Base-by-base conservation (phyloP, 2,113 vertebrate genomes). In the Athene cunicularia region DNA sequence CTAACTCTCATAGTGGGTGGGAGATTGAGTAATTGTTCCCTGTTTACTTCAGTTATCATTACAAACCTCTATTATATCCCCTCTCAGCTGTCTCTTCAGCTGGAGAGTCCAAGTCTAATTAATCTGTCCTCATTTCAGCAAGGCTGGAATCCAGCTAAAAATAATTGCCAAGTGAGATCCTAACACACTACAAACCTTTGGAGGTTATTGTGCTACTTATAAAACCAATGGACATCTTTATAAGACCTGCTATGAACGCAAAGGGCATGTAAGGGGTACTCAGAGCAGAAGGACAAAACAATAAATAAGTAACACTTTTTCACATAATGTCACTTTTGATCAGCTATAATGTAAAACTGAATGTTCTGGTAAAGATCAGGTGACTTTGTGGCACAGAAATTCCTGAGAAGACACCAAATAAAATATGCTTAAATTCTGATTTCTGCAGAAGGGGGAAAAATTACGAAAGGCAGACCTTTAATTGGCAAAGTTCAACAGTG, bases 41-140 rank as follows among this genome's bases (percentile, higher is more conserved):
- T 95, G 85, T 96, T 96, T 97, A 95, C 67, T 93, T 90, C 77
- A 75, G 77, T 80, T 94, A 56, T 82, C 84, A n/a, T 91, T 75
- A 86, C 37, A 95, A 91, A 90, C 66, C 49, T 66, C 87, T 90
- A 50, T 93, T 96, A 94, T 82, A 74, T 94, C 39, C 14, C 43
- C 55, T 93, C 84, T 93, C 90, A 91, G 90, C 67, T 96, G 87
- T 86, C 81, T 81, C 59, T 71, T 95, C 91, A 72, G 62, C 66
- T 85, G 45, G 82, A 80, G 74, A 92, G 49, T 90, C 71, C 81
- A 87, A 82, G 66, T 45, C 87, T 93, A 95, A 95, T 96, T 96
- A 97, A 59, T 88, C 74, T 70, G 74, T 83, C 53, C 81, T 88
- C 67, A 80, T 94, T 97, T 94, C 71, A 92, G 67, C 52, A 80